phyloP scores from a whole-genome alignment of 2,113 vertebrate species.

The Struthidea cinerea region DNA sequence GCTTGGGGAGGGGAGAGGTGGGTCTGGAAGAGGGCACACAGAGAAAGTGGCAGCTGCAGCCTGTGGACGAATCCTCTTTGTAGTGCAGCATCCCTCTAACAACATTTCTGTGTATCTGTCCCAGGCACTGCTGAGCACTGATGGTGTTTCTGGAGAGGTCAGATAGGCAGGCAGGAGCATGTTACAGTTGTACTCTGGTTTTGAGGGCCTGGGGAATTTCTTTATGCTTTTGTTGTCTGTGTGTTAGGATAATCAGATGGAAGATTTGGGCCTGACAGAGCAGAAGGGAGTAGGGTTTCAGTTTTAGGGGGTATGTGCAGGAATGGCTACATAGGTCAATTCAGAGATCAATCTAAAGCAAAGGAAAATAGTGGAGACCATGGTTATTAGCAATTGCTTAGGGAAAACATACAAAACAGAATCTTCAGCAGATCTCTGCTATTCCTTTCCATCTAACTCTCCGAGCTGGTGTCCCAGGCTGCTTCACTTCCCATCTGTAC shows the following conservation, averaged over 20 bases:
- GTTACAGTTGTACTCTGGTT: background rate
- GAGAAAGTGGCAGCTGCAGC: background rate
- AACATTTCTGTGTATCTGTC: background rate
- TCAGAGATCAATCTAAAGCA: background rate
- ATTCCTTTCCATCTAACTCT: background rate
- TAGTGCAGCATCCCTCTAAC: background rate
- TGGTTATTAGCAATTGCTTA: background rate
- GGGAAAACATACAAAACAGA: background rate
- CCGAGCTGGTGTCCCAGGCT: background rate
- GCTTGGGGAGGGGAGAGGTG: background rate
- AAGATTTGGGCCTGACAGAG: background rate
- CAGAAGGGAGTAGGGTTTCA: background rate
- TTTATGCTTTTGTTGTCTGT: background rate
- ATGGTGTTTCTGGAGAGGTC: background rate
- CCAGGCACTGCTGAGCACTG: background rate
- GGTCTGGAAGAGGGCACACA: background rate
- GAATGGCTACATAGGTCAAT: background rate
- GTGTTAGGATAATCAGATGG: background rate
- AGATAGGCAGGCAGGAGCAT: background rate
- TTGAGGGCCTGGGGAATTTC: background rate
- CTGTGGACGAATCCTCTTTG: background rate
- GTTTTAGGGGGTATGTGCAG: background rate
- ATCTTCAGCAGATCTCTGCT: background rate
- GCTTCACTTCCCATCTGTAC: background rate
- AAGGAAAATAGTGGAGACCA: background rate